phyloP scores from a whole-genome alignment of 1,140 invertebrate genomes.

The Hermetia illucens region DNA sequence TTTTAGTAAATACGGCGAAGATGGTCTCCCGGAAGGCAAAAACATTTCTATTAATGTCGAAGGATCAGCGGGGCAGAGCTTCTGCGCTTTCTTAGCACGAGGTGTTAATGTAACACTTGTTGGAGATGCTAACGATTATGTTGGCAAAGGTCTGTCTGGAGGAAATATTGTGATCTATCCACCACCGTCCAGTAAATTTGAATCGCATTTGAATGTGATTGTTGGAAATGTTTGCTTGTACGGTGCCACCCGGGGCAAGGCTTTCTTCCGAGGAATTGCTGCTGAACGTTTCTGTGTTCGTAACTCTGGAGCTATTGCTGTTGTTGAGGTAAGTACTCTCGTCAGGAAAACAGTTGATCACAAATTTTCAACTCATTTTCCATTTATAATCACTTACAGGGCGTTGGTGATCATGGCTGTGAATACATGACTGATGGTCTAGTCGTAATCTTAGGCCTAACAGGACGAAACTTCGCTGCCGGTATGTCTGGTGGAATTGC shows the following conservation, averaged over 20 bases:
- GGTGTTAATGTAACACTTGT: slow-evolving; percentile 84
- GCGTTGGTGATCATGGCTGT: slow-evolving; percentile 97
- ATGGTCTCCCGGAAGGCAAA: slow-evolving; percentile 66
- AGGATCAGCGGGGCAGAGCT: slow-evolving; percentile 97
- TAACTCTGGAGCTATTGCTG: slow-evolving; percentile 89
- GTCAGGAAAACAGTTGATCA: too few species aligned
- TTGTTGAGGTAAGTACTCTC: slow-evolving; percentile 50
- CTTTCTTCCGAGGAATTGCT: slow-evolving; percentile 92
- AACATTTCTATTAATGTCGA: slow-evolving; percentile 75
- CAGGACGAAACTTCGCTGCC: slow-evolving; percentile 95
- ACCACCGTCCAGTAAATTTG: slow-evolving; percentile 65
- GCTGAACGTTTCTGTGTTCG: slow-evolving; percentile 96
- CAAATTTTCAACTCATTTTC: too few species aligned
- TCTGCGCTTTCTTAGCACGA: slow-evolving; percentile 92
- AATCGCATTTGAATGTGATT: slow-evolving; percentile 90
- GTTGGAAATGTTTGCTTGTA: slow-evolving; percentile 98
- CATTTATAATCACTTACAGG: slow-evolving; percentile 51
- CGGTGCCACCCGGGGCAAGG: slow-evolving; percentile 87
- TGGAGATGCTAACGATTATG: slow-evolving; percentile 98
- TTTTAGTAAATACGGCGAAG: slow-evolving; percentile 72
- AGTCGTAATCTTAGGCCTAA: slow-evolving; percentile 83
- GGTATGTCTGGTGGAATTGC: slow-evolving; percentile 97
- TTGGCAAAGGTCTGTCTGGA: slow-evolving; percentile 87
- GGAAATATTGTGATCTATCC: slow-evolving; percentile 92
- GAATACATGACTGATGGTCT: slow-evolving; percentile 98